Base-by-base conservation (phyloP, 2,113 vertebrate genomes). In the Silurus asotus region DNA sequence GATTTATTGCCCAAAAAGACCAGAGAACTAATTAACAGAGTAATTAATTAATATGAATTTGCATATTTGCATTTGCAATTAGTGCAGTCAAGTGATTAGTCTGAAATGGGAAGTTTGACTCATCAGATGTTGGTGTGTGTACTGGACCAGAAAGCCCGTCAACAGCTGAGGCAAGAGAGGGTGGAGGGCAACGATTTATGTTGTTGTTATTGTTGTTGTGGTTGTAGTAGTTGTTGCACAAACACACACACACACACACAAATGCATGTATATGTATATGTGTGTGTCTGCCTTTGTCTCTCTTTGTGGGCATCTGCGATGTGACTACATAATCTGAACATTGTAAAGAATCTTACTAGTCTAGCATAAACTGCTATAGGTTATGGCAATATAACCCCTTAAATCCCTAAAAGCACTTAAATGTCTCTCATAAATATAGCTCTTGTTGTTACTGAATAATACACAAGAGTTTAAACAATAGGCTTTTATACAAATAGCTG, bases 41-140 rank as follows among this genome's bases (percentile, higher is more conserved):
- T 99, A 99, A 99, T 99, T 99, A 99, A 99, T 99, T 99, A 99
- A 99, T 99, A 98, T 97, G 97, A 97, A 99, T 99, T 99, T 99
- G 97, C 98, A 99, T 99, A 99, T 99, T 99, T 99, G 98, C 97
- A 99, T 99, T 99, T 99, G 97, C 98, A 99, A 99, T 99, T 99
- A 99, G 98, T 97, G 97, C 97, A 99, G 97, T 97, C 95, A 95
- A 99, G 97, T 98, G 98, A 99, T 99, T 98, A 99, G 97, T 98
- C 96, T 98, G 97, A 98, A 97, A 99, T 98, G 97, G 96, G 96
- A 98, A 98, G 97, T 99, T 98, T 98, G 97, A 99, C 97, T 99
- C 97, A 97, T 98, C 97, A 96, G 95, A 97, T 97, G 94, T 95
- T 95, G 92, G 95, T 96, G 96, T 94, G 94, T 96, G 96, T 87